Evolutionary conservation across 1,140 invertebrate genomes (phyloP).

Genomic region (Lepeophtheirus salmonis): DNA sequence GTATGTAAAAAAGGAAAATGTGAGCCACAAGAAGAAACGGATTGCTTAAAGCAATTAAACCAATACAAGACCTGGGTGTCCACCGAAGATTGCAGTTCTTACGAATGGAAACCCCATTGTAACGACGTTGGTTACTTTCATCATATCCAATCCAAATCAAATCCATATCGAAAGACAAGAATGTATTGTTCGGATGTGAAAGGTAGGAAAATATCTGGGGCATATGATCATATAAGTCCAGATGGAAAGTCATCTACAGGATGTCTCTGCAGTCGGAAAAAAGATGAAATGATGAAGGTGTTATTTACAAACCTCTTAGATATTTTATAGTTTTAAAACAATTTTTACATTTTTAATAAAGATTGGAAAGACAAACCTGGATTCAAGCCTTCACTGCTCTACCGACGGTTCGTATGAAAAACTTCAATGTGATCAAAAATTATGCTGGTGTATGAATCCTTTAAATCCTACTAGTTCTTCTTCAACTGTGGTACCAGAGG

Average conservation of each 20-base stretch:
- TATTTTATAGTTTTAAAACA: too few species aligned
- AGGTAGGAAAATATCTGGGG: not conserved
- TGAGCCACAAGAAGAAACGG: not conserved
- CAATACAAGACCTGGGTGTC: not conserved
- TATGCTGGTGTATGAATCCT: not conserved
- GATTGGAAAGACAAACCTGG: not conserved
- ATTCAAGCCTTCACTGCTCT: not conserved
- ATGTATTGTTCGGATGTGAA: not conserved
- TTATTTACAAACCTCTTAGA: too few species aligned
- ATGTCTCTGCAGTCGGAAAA: not conserved
- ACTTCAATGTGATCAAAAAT: not conserved
- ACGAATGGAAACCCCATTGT: not conserved
- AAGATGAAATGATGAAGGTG: not conserved
- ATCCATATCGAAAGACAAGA: not conserved
- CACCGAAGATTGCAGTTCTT: not conserved
- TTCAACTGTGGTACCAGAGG: not conserved
- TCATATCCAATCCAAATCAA: not conserved
- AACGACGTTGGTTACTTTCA: not conserved
- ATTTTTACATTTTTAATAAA: too few species aligned
- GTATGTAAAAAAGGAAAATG: not conserved
- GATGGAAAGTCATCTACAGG: not conserved
- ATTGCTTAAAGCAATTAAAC: not conserved
- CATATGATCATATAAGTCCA: not conserved
- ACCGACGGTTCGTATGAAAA: not conserved
- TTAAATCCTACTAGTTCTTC: not conserved